Percentiles rank a stretch among this genome's conserved stretches.
phyloP scores from a whole-genome alignment of 2,113 vertebrate species.

The Chlorocebus sabaeus region DNA sequence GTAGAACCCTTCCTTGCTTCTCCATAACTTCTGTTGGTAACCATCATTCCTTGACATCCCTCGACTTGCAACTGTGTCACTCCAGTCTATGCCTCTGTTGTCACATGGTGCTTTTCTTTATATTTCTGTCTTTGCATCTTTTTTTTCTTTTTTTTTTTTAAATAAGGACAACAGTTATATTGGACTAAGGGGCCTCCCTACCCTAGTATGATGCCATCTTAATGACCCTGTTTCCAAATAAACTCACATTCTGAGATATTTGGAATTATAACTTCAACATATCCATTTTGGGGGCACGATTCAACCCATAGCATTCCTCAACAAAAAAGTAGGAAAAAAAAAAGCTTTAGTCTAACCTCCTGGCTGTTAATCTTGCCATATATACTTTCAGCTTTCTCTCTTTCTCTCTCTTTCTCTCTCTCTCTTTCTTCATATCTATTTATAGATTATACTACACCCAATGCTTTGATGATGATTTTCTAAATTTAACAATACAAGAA shows the following conservation, averaged over 20 bases:
- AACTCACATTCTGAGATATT: background rate
- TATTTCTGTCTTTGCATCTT: background rate
- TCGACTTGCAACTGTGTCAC: background rate
- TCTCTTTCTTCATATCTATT: background rate
- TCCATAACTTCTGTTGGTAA: background rate
- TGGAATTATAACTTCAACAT: background rate
- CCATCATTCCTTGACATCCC: no score
- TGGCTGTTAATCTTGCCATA: background rate
- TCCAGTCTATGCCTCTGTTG: background rate
- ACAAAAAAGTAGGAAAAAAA: background rate
- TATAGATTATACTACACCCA: background rate
- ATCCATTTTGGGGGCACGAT: background rate
- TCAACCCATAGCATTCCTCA: background rate
- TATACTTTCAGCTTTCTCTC: background rate
- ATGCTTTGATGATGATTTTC: background rate
- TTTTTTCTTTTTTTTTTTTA: background rate
- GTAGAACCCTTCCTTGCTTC: background rate
- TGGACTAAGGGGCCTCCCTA: background rate
- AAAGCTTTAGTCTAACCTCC: background rate
- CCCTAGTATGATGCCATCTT: background rate
- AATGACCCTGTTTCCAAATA: background rate
- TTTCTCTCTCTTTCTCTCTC: background rate
- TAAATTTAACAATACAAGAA: background rate
- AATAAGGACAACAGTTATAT: background rate
- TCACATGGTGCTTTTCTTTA: background rate